These are phyloP conservation scores for Tribolium freemani DNA, from an alignment of 2,888 invertebrate genomes.

Conservation along the genomic window DNA sequence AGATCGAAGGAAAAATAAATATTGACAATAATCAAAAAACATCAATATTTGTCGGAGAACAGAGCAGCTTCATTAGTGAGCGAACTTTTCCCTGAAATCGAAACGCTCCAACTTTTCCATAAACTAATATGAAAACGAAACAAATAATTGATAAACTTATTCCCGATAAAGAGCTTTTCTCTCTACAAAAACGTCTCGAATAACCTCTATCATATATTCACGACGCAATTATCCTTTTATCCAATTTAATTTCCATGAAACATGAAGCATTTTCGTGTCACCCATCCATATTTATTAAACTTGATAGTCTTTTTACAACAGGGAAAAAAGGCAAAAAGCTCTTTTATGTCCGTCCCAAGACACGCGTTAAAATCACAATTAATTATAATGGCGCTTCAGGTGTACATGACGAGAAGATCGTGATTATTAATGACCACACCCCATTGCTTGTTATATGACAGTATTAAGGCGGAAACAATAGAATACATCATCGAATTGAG, in stretches of 20 bases:
- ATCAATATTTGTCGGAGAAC: not conserved
- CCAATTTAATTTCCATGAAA: not conserved
- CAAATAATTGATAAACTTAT: not conserved
- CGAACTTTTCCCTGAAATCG: not conserved
- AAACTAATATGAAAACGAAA: not conserved
- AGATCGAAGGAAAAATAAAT: not conserved
- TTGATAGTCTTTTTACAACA: not conserved
- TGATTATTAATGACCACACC: constrained; percentile 48
- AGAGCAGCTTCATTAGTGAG: not conserved
- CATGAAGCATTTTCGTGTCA: not conserved
- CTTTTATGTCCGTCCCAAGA: not conserved
- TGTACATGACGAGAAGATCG: constrained; percentile 41
- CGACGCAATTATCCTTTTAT: not conserved
- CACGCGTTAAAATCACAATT: not conserved
- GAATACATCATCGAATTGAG: constrained; percentile 44
- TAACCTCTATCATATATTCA: not conserved
- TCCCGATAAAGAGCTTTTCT: not conserved
- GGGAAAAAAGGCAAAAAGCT: not conserved
- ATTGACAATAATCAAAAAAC: not conserved
- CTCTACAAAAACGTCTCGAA: not conserved
- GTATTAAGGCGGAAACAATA: constrained; percentile 48
- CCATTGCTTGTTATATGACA: constrained; percentile 44
- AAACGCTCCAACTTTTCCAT: not conserved
- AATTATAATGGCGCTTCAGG: constrained; percentile 13
- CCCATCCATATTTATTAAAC: not conserved